Base-by-base conservation (phyloP, 1,140 invertebrate genomes). In the Philotrypesis tridentata region DNA sequence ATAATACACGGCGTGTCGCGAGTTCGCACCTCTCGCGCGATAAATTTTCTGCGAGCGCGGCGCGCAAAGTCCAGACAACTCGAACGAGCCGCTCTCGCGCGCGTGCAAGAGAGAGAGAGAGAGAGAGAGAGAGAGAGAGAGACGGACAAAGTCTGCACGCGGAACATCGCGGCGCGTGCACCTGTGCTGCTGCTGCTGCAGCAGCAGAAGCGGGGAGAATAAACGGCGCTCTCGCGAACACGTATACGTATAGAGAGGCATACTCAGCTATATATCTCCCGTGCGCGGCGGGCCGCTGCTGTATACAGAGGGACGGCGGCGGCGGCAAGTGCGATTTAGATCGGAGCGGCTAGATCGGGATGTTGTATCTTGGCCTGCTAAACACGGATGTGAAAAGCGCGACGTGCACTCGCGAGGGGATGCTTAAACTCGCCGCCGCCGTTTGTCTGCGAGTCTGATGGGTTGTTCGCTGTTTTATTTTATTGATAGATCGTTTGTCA, bases 401-500 rank as follows among this genome's bases (percentile, higher is more conserved):
- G 29, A 37, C 40, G 23, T 14, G 21, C n/a, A 73, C 40, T 68
- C 72, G 27, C 27, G 23, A 27, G 12, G 17, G 25, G 25, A 14
- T 0, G 40, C 25, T 29, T 31, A 9, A 31, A n/a, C 17, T 27
- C 23, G 37, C 55, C 23, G 17, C 48, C 11, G 68, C 61, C 29
- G 37, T 71, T 33, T 71, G 31, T 37, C 33, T 31, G 8, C 48
- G 27, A 31, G 33, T 12, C 21, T 71, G 29, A n/a, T 71, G 68
- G 68, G 3, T 31, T 9, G 29, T 37, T 6, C 27, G 40, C 25
- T 43, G 9, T 72, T 71, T 76, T 77, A 43, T 77, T 82, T 72
- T 27, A 68, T 67, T 76, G 67, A 80, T 37, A 43, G 61, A 33
- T 80, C 79, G 79, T 80, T 80, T 80, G 71, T 80, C 79, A 67